phyloP scores from a whole-genome alignment of 2,888 invertebrate species.

The Drepana falcataria region DNA sequence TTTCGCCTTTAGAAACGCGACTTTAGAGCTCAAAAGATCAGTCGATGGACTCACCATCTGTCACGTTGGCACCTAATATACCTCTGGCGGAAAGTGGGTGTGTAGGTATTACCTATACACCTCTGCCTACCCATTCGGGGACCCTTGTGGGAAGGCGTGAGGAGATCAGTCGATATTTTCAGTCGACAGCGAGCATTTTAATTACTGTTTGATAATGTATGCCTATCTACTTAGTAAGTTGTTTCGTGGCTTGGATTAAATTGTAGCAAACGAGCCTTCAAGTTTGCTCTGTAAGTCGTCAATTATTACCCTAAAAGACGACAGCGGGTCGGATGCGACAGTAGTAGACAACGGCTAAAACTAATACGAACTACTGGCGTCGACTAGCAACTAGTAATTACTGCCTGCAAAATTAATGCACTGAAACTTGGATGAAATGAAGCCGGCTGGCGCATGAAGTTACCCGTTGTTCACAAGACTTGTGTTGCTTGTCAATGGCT shows the following conservation, averaged over 20 bases:
- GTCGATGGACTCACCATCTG: too few species aligned
- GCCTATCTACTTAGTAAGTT: slow-evolving; percentile 4
- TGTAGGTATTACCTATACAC: too few species aligned
- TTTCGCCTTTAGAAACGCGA: too few species aligned
- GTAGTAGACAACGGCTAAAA: slow-evolving; percentile 62
- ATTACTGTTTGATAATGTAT: not conserved
- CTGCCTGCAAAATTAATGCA: slow-evolving; percentile 76
- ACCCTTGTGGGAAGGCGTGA: too few species aligned
- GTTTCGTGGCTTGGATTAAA: slow-evolving; percentile 53
- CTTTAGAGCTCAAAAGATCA: too few species aligned
- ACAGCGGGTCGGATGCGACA: slow-evolving; percentile 47
- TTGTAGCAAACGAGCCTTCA: slow-evolving; percentile 57
- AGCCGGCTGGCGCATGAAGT: slow-evolving; percentile 68
- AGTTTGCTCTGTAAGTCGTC: slow-evolving; percentile 56
- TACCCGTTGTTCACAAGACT: slow-evolving; percentile 37
- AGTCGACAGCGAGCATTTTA: not conserved
- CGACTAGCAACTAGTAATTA: slow-evolving; percentile 74
- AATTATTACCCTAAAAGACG: slow-evolving; percentile 51
- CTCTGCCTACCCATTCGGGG: too few species aligned
- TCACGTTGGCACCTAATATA: too few species aligned
- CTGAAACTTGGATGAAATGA: slow-evolving; percentile 73
- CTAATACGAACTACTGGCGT: slow-evolving; percentile 67
- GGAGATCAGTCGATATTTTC: too few species aligned
- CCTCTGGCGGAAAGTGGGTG: too few species aligned
- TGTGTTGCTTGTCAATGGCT: slow-evolving; percentile 31